Base-by-base conservation (phyloP, 2,888 invertebrate species). In the Drosophila anomelani region DNA sequence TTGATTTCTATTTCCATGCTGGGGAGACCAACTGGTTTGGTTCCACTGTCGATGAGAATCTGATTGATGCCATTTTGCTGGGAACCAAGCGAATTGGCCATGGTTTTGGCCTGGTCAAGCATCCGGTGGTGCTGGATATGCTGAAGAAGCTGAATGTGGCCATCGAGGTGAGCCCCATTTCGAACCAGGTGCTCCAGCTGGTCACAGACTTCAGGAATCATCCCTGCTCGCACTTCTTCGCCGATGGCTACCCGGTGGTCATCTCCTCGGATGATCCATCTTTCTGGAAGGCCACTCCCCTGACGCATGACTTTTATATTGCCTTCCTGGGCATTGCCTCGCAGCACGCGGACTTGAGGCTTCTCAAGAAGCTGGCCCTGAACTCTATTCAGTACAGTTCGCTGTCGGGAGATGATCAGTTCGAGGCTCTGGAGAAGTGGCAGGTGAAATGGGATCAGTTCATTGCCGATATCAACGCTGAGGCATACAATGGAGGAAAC, bases 21-120 rank as follows among this genome's bases (percentile, higher is more conserved):
- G 97, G 96, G 0, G 97, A 97, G 92, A 96, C 97, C 0, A 95
- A 96, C 88, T 96, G 96, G 96, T 94, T 93, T 85, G 96, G 95
- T 20, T 93, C 93, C 17, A 77, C 91, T 0, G 94, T 95, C 0
- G 97, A 97, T 88, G 94, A 95, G 66, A 97, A 97, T 90, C 91
- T 97, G 5, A 92, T 96, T 17, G 97, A 97, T 85, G 97, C 97
- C 1, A 93, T 97, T 39, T 91, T 97, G 39, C 91, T 97, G 49
- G 96, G 96, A 56, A 94, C 96, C 0, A 95, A 95, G 80, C 93
- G 97, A 49, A 95, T 97, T 66, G 97, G 97, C 0, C 97, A 97
- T 77, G 97, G 95, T 3, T 97, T 95, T 78, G 96, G 96, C 0
- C 87, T 97, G 38, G 90, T 94, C 0, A 96, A 96, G 88, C 97